These are phyloP conservation scores for Oconnorella tubifera DNA, from an alignment of 2,888 invertebrate species.

Conservation along the genomic window DNA sequence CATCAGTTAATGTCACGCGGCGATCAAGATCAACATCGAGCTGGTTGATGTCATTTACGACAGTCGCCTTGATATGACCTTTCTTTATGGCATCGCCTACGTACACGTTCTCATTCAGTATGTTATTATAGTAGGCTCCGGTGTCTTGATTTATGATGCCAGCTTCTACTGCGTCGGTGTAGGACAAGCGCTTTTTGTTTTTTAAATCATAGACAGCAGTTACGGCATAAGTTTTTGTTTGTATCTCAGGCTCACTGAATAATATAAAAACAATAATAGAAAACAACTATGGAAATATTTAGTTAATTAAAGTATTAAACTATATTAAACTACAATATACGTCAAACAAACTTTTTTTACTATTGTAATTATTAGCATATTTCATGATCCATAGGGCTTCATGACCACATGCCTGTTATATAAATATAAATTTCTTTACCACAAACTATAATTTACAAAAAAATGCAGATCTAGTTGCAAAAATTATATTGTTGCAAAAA, in stretches of 20 bases:
- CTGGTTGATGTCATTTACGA: conserved; percentile 44
- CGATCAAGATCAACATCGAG: conserved; percentile 50
- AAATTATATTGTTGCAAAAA: no score
- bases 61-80: conserved; percentile 51
- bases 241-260: conserved; percentile 38
- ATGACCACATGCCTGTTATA: neutral
- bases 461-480: no score
- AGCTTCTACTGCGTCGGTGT: conserved; percentile 32
- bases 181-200: conserved; percentile 37
- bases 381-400: no score
- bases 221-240: conserved; percentile 51
- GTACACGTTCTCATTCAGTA: conserved; percentile 42
- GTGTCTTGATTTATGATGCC: conserved; percentile 45
- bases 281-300: no score
- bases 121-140: conserved; percentile 49
- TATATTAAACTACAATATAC: no score
- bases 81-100: conserved; percentile 53
- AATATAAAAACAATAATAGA: no score
- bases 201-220: conserved; percentile 48
- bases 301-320: no score
- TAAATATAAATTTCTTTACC: neutral
- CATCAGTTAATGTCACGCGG: conserved; percentile 42
- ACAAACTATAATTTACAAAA: no score
- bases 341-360: no score
- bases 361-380: no score